A percentile compares a stretch with the other conserved stretches of the same genome.
phyloP scores from a whole-genome alignment of 2,113 vertebrate species.

The Lophochroa leadbeateri region DNA sequence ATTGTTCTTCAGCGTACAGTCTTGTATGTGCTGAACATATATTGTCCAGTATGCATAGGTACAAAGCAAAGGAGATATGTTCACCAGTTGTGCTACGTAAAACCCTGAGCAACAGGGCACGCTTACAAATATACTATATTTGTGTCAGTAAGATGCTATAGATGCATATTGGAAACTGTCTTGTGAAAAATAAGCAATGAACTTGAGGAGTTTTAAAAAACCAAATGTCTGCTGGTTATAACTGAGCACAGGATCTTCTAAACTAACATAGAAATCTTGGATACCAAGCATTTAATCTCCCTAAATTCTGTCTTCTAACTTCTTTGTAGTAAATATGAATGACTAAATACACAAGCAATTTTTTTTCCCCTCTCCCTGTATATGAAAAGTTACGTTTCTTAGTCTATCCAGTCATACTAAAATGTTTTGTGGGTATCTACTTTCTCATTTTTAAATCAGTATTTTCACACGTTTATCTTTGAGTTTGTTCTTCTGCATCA shows the following conservation, averaged over 20 bases:
- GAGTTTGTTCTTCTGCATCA: background rate
- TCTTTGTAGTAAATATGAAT: background rate
- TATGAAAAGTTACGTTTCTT: background rate
- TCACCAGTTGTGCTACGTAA: background rate
- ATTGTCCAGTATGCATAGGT: background rate
- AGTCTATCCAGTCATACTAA: background rate
- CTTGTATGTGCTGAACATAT: background rate
- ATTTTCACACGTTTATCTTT: background rate
- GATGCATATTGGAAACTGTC: background rate
- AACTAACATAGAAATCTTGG: background rate
- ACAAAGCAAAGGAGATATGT: background rate
- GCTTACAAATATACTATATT: background rate
- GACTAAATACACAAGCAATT: background rate
- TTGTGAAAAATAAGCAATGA: background rate
- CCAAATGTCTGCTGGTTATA: background rate
- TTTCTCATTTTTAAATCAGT: background rate
- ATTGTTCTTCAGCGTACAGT: background rate
- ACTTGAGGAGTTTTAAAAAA: background rate
- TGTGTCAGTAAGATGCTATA: background rate
- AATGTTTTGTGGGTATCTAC: background rate
- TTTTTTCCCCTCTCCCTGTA: fast-evolving
- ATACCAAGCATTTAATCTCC: background rate
- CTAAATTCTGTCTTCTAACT: background rate
- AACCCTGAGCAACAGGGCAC: background rate
- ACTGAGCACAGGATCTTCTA: background rate